Evolutionary conservation across 2,888 invertebrate genomes (phyloP).

Genomic region (Chrysina gloriosa): DNA sequence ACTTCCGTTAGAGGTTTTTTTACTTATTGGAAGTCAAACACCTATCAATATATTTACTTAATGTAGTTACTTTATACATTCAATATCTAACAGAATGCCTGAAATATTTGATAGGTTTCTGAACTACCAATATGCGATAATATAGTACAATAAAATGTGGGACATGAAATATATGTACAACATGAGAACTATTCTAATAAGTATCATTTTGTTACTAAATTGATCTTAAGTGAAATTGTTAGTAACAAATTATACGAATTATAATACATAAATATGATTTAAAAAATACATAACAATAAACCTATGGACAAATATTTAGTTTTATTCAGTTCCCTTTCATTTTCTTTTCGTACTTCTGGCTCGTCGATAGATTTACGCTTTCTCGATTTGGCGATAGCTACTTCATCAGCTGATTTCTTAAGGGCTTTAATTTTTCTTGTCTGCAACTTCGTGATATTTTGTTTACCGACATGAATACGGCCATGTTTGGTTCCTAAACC

Average conservation of each 20-base stretch:
- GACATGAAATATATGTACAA: too few relatives aligned
- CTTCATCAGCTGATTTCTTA: constrained; percentile 78
- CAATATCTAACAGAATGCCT: too few relatives aligned
- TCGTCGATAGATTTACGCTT: constrained; percentile 36
- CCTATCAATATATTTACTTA: too few relatives aligned
- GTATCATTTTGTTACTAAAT: neutral
- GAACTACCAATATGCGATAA: too few relatives aligned
- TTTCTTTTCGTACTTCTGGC: constrained; percentile 24
- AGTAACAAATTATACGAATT: neutral
- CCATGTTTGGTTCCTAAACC: constrained; percentile 90
- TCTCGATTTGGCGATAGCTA: constrained; percentile 66
- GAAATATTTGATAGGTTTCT: too few relatives aligned
- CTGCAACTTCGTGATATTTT: constrained; percentile 85
- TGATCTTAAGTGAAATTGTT: constrained; percentile 3
- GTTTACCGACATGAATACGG: constrained; percentile 92
- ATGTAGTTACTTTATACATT: too few relatives aligned
- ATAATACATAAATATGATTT: constrained; percentile 32
- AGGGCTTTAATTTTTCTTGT: constrained; percentile 93
- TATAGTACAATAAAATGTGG: too few relatives aligned
- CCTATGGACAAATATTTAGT: neutral
- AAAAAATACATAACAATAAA: constrained; percentile 26
- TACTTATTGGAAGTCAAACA: too few relatives aligned
- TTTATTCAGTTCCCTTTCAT: constrained; percentile 12
- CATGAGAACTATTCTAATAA: neutral
- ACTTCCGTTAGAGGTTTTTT: too few relatives aligned